Evolutionary conservation across 2,113 vertebrate species (phyloP).

Genomic region (Sitta europaea): DNA sequence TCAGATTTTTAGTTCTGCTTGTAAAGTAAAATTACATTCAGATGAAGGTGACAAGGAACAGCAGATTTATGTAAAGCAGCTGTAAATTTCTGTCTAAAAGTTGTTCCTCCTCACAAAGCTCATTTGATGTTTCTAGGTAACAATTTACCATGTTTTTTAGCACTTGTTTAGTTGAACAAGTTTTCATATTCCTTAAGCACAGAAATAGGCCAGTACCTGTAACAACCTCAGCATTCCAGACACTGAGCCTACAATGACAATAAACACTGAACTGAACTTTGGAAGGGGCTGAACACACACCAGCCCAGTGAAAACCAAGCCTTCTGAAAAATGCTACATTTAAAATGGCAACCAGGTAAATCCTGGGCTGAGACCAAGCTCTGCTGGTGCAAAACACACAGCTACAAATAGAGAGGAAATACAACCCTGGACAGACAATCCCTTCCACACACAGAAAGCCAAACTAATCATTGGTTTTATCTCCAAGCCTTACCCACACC

Average conservation of each 20-base stretch:
- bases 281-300: not conserved
- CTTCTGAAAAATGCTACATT: not conserved
- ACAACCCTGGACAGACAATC: not conserved
- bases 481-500: not conserved
- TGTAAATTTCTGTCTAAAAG: not conserved
- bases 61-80: not conserved
- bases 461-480: not conserved
- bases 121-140: not conserved
- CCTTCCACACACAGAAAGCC: not conserved
- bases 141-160: not conserved
- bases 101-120: not conserved
- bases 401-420: not conserved
- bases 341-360: not conserved
- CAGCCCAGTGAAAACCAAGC: not conserved
- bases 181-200: not conserved
- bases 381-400: not conserved
- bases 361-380: not conserved
- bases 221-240: not conserved
- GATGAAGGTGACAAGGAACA: not conserved
- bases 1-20: not conserved
- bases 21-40: not conserved
- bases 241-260: not conserved
- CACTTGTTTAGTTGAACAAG: not conserved
- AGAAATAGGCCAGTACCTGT: not conserved
- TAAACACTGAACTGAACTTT: not conserved